Evolutionary conservation across 1,140 invertebrate species (phyloP), one percentile per base, ranked within the genome.

Genomic region (Apis florea): DNA sequence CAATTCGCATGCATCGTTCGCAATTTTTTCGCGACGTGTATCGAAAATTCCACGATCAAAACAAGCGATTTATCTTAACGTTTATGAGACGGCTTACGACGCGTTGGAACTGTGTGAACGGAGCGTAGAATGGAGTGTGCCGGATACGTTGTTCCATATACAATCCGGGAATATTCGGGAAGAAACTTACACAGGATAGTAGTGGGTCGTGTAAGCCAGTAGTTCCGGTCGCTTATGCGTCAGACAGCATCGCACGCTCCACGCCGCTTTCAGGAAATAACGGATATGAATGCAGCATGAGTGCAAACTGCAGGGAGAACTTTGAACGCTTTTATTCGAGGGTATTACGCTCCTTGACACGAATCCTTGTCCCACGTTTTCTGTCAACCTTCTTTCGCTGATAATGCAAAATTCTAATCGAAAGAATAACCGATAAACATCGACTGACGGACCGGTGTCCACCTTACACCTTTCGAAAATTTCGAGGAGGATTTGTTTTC

Each of bases 171-270:
- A 79, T 68, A 83, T 80, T 71, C 77, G 40, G 63, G 70, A 80
- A 51, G 61, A 73, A 79, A 69, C 47, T 59, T 72, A 51, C 59
- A 31, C 61, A 17, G 53, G 67, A 51, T 53, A 56, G 68, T 53
- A 56, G 68, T 58, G 68, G 78, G 40, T 80, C 69, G 82, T n/a
- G 63, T 72, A 83, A 83, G 61, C 69, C 82, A 83, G 82, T 83
- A 69, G 82, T 80, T 83, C 78, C 82, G 82, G 82, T 80, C 82
- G 78, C 61, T 81, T 83, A 83, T 83, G 78, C 82, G 78, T 83
- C 82, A 83, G 82, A 83, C 77, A 40, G 69, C 21, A 67, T 74
- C 64, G 71, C 64, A 31, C 71, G 63, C 49, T 56, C 3, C 70
- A 12, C 24, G 68, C 75, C 74, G 70, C 80, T 70, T 69, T 53